Evolutionary conservation across 2,888 invertebrate genomes (phyloP).

Genomic region (Periphyllus acericola): DNA sequence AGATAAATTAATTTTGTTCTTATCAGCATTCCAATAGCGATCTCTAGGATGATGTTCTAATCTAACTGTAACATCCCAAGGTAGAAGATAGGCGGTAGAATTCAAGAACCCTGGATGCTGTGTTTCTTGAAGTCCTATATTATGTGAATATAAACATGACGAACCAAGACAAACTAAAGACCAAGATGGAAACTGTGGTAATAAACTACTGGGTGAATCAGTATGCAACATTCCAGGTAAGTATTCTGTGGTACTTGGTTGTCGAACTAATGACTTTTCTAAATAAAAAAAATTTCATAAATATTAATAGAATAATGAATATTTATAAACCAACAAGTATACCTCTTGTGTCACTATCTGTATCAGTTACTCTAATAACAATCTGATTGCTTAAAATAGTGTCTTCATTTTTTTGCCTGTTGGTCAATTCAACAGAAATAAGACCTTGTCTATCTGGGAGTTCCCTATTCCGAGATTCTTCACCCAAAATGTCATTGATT

Average conservation of each 20-base stretch:
- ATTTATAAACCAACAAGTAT: not conserved
- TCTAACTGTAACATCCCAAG: constrained; percentile 88
- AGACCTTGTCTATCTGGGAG: constrained; percentile 33
- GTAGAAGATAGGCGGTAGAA: constrained; percentile 89
- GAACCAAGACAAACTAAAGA: constrained; percentile 89
- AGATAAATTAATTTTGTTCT: constrained; percentile 59
- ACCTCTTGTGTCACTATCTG: constrained; percentile 68
- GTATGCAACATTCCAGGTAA: constrained; percentile 90
- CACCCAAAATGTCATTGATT: constrained; percentile 62
- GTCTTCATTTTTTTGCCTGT: constrained; percentile 65
- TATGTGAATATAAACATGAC: constrained; percentile 89
- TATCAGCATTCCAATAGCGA: constrained; percentile 62
- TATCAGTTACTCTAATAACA: constrained; percentile 68
- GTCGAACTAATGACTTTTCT: constrained; percentile 74
- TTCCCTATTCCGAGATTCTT: constrained; percentile 40
- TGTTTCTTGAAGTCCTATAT: constrained; percentile 81
- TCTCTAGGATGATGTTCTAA: constrained; percentile 63
- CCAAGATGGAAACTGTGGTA: constrained; percentile 66
- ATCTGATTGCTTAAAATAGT: constrained; percentile 67
- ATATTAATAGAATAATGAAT: not conserved
- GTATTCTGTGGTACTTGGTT: constrained; percentile 89
- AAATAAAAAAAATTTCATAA: constrained; percentile 64
- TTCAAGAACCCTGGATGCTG: constrained; percentile 89
- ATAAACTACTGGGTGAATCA: constrained; percentile 75
- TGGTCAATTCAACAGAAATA: constrained; percentile 63